Evolutionary conservation across 2,797 vertebrate species (phyloP).

Genomic region (Linurgus olivaceus): DNA sequence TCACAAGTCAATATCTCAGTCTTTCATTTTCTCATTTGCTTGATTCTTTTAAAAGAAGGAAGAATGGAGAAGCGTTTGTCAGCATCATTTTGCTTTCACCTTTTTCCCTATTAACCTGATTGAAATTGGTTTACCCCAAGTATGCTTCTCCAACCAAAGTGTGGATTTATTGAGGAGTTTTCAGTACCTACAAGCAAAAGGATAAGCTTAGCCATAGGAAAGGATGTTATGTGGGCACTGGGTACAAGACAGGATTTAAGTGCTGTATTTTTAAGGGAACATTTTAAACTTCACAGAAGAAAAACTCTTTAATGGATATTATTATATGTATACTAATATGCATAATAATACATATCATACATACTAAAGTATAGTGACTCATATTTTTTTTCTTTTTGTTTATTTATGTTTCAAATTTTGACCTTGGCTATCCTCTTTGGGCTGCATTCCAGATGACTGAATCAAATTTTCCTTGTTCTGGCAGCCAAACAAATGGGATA

Average conservation of each 20-base stretch:
- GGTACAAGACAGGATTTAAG: neutral
- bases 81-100: neutral
- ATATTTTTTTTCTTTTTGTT: slow-evolving; percentile 17
- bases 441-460: slow-evolving; percentile 32
- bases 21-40: neutral
- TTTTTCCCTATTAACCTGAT: neutral
- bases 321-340: neutral
- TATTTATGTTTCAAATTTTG: slow-evolving; percentile 23
- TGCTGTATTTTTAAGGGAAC: neutral
- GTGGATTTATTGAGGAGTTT: neutral
- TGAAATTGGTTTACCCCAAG: neutral
- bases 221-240: neutral
- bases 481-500: neutral
- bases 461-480: neutral
- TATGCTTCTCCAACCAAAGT: neutral
- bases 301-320: neutral
- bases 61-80: neutral
- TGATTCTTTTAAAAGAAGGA: neutral
- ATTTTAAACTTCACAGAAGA: neutral
- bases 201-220: neutral
- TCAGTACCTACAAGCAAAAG: neutral
- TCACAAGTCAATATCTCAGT: neutral
- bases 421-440: slow-evolving; percentile 36
- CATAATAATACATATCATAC: neutral
- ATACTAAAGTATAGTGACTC: neutral